Conservation (phyloP, 2,113 vertebrate genomes). For the Piprites chloris region DNA sequence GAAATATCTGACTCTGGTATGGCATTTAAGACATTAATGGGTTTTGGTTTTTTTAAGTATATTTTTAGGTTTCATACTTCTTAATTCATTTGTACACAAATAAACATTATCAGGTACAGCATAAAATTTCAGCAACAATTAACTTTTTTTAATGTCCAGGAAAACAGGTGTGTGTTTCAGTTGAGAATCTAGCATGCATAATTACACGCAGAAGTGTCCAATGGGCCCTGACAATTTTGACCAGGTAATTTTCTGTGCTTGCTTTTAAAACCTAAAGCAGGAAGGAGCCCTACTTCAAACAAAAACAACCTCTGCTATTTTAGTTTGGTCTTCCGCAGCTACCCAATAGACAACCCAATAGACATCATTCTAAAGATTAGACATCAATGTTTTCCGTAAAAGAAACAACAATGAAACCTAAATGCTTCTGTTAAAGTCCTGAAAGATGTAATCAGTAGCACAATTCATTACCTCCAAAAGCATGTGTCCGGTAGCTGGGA, state of each 20-base stretch:
- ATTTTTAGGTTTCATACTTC: neutral
- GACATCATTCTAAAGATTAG: neutral
- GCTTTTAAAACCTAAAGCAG: neutral
- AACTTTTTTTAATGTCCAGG: neutral
- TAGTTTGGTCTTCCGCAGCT: neutral
- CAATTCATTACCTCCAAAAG: constrained; percentile 71
- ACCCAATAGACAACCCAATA: neutral
- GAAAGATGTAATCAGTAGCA: neutral
- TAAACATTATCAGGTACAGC: neutral
- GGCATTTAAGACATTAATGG: neutral
- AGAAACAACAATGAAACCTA: neutral
- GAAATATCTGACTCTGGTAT: neutral
- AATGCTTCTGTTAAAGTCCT: neutral
- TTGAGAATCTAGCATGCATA: neutral
- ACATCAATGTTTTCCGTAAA: neutral
- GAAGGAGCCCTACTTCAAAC: neutral
- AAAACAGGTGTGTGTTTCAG: neutral
- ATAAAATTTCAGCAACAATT: neutral
- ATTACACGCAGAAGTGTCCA: neutral
- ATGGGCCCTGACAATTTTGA: neutral
- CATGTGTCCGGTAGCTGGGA: constrained; percentile 64
- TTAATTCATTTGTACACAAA: neutral
- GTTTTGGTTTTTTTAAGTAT: neutral
- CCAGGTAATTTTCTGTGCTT: neutral
- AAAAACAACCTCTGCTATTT: neutral